Evolutionary conservation across 2,113 vertebrate species (phyloP), one percentile per base, ranked within the genome.

Genomic region (Tetrao urogallus): DNA sequence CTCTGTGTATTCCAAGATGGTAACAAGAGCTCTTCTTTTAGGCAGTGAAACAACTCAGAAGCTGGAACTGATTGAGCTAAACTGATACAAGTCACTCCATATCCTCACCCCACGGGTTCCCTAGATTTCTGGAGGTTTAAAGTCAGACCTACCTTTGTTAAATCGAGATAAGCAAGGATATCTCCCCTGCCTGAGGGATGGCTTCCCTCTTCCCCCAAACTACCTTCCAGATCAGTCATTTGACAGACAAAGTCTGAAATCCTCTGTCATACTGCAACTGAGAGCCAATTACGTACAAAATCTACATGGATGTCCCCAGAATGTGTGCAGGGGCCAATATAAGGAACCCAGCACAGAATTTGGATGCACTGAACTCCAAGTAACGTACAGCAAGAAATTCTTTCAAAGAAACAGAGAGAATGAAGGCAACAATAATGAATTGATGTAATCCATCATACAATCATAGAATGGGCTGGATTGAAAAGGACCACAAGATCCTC

Each of bases 61-160:
- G 10, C 45, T 93, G 40, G 19, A 75, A 65, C 25, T 11, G 32
- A 27, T 19, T 36, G 58, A 85, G 56, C 34, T 38, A 63, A 63
- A 82, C 76, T 5, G 3, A 36, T 64, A 38, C 54, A 82, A 86
- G 48, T 89, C 27, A 60, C 38, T 82, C 90, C 65, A 73, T 24
- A 91, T 80, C 67, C 75, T 91, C 61, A 66, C 73, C 75, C 56
- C 45, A 16, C 89, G 38, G 45, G 72, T 24, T 91, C 50, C n/a
- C 45, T 48, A 38, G 42, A 47, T 10, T 79, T 76, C 48, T 56
- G 7, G 28, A 30, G 40, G 25, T 60, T 88, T 88, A 48, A 88
- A 81, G 17, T 82, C 73, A 90, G 65, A 69, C 71, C 74, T 67
- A 77, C 58, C 71, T 91, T 91, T 40, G 56, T 38, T 66, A 84